Evolutionary conservation across 1,140 invertebrate genomes (phyloP), one percentile per base, ranked within the genome.

Genomic region (Drosophila aff.): DNA sequence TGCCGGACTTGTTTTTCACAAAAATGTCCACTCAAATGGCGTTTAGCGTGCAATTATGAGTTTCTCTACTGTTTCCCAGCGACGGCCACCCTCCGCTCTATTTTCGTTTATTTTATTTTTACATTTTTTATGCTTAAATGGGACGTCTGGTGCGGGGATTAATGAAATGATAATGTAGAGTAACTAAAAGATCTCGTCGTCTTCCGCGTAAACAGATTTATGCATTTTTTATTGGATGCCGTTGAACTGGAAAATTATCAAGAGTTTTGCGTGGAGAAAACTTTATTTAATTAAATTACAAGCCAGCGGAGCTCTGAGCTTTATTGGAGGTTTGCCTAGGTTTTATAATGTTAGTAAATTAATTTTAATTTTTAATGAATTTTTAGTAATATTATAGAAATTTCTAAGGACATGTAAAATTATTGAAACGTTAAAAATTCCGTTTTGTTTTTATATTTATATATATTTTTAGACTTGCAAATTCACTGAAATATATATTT

Each of bases 21-120:
- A 86, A 84, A 85, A 78, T 86, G 83, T 86, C 83, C 83, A 86
- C 82, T 85, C 82, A 84, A 84, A 87, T 87, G 83, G 80, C 83
- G 80, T 86, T 86, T 86, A 86, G 83, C 80, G 83, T 79, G 79
- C 83, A 86, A 86, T 86, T 86, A 86, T 86, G 83, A 87, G 76
- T 79, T 67, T 73, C 69, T 38, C 50, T 44, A 44, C 38, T 57
- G 62, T 28, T 41, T 18, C 26, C 40, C 36, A 41, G 18, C 21
- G 44, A 46, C 10, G 10, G 0, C 10, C 9, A 9, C 44, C 21
- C 18, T 16, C 21, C 15, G 16, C 26, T 55, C 41, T 26, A 28
- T 73, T 60, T 58, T 72, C 43, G 61, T 61, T 63, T 62, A 44
- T 47, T 77, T 28, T 38, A 10, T 72, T 43, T 60, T 64, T 18